phyloP scores from a whole-genome alignment of 2,797 vertebrate species.

The Allobates femoralis region DNA sequence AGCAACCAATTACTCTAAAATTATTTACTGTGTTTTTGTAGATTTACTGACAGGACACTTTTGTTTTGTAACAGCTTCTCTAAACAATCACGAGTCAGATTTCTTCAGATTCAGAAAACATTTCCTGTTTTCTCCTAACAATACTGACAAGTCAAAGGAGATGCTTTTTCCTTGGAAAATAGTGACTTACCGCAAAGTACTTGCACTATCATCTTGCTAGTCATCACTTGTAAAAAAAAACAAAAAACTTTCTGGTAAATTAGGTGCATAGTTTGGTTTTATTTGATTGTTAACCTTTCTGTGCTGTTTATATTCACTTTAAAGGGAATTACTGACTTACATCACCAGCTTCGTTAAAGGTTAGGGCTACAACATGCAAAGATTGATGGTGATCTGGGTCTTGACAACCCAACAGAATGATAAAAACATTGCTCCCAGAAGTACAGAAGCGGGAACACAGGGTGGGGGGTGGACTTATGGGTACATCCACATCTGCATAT shows the following conservation, averaged over 20 bases:
- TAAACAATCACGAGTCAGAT: slow-evolving; percentile 44
- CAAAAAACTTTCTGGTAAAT: neutral
- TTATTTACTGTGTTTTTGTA: slow-evolving; percentile 14
- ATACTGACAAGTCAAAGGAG: neutral
- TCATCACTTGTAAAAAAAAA: neutral
- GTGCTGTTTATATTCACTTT: too few relatives aligned
- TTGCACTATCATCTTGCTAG: neutral
- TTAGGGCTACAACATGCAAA: too few relatives aligned
- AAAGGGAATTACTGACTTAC: too few relatives aligned
- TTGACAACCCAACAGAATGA: too few relatives aligned
- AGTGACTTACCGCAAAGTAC: neutral
- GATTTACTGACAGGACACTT: slow-evolving; percentile 6
- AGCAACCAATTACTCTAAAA: neutral
- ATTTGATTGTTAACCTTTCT: too few relatives aligned
- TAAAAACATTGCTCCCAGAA: too few relatives aligned
- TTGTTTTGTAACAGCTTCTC: slow-evolving; percentile 23
- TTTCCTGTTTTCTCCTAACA: slow-evolving; percentile 36
- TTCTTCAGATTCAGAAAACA: slow-evolving; percentile 51
- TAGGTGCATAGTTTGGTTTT: neutral
- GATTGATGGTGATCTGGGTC: too few relatives aligned
- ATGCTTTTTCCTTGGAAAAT: slow-evolving; percentile 19
- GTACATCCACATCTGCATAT: too few relatives aligned
- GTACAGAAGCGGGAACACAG: too few relatives aligned
- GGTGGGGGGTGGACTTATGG: too few relatives aligned
- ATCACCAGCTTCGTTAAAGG: too few relatives aligned